Evolutionary conservation across 1,140 invertebrate species (phyloP), one percentile per base, ranked within the genome.

Genomic region (Procambarus clarkii): DNA sequence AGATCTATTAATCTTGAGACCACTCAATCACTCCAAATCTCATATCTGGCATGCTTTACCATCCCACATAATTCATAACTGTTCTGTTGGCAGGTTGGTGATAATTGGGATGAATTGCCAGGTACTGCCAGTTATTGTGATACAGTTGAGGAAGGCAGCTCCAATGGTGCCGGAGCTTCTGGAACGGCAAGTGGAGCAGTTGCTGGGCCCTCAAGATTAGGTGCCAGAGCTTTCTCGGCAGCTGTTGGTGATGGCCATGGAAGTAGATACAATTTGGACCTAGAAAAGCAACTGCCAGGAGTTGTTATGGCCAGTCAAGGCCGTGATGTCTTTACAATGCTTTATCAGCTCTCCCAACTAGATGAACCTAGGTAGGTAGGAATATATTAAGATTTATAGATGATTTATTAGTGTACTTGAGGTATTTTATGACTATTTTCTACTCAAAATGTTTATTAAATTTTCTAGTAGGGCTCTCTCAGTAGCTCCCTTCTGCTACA

Each of bases 261-360:
- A 44, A 78, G 85, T 77, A 64, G 85, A 34, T 92, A 91, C 82
- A 92, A 93, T 60, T 87, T 93, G 60, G 93, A 94, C 46, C 93
- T 95, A 93, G 95, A 96, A 93, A 95, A 95, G 93, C 94, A 94
- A 88, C 93, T 95, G 58, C 95, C 95, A 81, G 95, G 95, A 24
- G 95, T 95, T 54, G 94, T 96, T 8, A 96, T 96, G 95, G 94
- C 95, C 8, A 93, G 93, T 74, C 95, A 94, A 81, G 95, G 92
- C 8, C 79, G 94, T 77, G 94, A 95, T 91, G 95, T 95, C 11
- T 96, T 95, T 94, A 94, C 95, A 34, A 94, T 95, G 94, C 93
- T 96, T n/a, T 95, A 95, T 90, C 94, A 95, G 85, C 93, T 96
- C 13, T 94, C 95, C 50, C 94, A 94, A 69, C 93, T 95, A n/a